These are phyloP conservation scores for Eunapius fragilis DNA, from an alignment of 37 sponge, comb jelly and placozoan species.

Conservation along the genomic window DNA sequence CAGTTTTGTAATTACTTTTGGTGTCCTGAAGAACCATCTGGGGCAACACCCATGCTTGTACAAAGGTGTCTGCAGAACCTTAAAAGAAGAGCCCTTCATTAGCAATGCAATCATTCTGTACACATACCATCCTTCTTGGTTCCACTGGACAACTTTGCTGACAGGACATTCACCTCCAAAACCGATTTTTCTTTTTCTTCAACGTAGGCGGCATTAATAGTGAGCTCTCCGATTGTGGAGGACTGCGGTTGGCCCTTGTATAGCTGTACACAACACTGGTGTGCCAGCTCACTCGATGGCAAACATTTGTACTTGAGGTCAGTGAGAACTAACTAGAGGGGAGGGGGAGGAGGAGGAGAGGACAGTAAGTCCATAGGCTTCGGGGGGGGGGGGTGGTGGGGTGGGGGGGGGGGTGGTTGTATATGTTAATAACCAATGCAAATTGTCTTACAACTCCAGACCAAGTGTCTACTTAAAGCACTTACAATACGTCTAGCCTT, in stretches of 20 bases:
- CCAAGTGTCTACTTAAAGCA: no score
- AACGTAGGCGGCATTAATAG: conserved; percentile 23
- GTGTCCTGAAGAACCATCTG: background rate
- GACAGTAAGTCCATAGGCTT: no score
- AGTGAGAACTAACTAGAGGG: conserved; percentile 1
- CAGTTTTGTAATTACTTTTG: background rate
- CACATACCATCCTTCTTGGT: conserved; percentile 34
- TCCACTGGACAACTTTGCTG: conserved; percentile 17
- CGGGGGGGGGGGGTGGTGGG: no score
- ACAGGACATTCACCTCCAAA: conserved; percentile 13
- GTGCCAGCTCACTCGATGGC: conserved; percentile 21
- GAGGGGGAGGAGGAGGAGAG: no score
- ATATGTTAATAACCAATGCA: no score
- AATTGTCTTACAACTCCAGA: no score
- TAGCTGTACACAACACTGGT: conserved; percentile 28
- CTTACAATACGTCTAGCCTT: no score
- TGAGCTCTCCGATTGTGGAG: background rate
- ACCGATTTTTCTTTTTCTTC: conserved; percentile 2
- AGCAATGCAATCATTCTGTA: no score
- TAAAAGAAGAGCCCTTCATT: background rate
- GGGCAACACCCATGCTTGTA: background rate
- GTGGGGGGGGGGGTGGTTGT: no score
- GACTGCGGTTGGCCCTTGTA: background rate
- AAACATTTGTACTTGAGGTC: conserved; percentile 1
- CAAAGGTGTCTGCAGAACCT: background rate